A percentile compares a stretch with the other conserved stretches of the same genome.
phyloP scores from a whole-genome alignment of 1,140 invertebrate species.

The Orchestia grillus region DNA sequence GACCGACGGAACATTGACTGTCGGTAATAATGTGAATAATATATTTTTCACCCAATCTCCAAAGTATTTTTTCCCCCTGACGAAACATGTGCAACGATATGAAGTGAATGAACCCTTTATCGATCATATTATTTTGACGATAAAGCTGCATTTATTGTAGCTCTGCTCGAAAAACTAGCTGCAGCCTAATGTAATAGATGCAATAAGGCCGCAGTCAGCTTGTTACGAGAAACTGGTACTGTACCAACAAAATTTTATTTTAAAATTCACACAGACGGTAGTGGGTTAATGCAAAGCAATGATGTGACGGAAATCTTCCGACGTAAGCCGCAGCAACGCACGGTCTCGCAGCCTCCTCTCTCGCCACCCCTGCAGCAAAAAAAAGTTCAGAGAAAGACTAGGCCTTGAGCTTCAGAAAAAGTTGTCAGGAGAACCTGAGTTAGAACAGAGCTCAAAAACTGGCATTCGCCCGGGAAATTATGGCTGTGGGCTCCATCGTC shows the following conservation, averaged over 20 bases:
- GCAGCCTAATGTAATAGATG: too few relatives aligned
- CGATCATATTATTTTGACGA: too few relatives aligned
- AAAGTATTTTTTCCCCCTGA: background rate
- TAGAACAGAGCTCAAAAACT: background rate
- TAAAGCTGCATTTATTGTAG: too few relatives aligned
- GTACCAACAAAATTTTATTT: too few relatives aligned
- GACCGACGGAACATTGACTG: too few relatives aligned
- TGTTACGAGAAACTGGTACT: too few relatives aligned
- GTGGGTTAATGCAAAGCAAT: background rate
- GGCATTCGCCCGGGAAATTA: constrained; percentile 2
- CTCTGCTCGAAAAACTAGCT: too few relatives aligned
- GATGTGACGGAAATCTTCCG: background rate
- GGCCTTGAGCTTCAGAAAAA: constrained; percentile 9
- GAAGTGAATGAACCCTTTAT: too few relatives aligned
- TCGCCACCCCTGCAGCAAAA: background rate
- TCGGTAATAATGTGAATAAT: background rate
- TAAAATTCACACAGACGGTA: background rate
- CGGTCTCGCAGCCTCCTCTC: background rate
- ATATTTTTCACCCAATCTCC: background rate
- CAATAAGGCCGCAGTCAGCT: too few relatives aligned
- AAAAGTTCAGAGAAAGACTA: background rate
- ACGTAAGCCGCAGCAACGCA: background rate
- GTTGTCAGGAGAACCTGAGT: background rate
- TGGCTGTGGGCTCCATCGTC: background rate
- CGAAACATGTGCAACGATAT: too few relatives aligned